These are phyloP conservation scores for Heliconius nattereri DNA, from an alignment of 1,140 invertebrate genomes.

Conservation along the genomic window DNA sequence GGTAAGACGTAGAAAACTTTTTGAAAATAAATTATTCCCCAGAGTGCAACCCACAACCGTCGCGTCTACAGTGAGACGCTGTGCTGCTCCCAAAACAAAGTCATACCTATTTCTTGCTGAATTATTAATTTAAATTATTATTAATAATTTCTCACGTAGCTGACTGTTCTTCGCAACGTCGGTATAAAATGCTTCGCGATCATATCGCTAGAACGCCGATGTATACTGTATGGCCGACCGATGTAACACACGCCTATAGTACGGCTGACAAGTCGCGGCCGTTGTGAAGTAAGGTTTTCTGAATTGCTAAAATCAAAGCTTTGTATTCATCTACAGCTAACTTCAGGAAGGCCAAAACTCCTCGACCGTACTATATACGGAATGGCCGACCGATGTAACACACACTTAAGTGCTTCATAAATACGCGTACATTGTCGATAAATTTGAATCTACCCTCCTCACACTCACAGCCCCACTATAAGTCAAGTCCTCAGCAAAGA, in stretches of 20 bases:
- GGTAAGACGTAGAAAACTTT: too few relatives aligned
- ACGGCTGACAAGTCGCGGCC: too few relatives aligned
- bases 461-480: slow-evolving; percentile 38
- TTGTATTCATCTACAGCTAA: too few relatives aligned
- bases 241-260: slow-evolving; percentile 11
- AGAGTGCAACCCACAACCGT: too few relatives aligned
- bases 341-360: too few relatives aligned
- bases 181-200: background rate
- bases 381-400: background rate
- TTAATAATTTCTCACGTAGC: background rate
- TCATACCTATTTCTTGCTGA: background rate
- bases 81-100: too few relatives aligned
- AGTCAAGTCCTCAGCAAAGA: slow-evolving; percentile 46
- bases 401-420: slow-evolving; percentile 37
- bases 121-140: background rate
- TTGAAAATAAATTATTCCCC: too few relatives aligned
- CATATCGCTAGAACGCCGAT: background rate
- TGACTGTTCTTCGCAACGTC: background rate
- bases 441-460: slow-evolving; percentile 40
- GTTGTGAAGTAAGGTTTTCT: too few relatives aligned
- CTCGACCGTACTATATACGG: too few relatives aligned
- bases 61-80: too few relatives aligned
- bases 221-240: background rate
- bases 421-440: slow-evolving; percentile 41
- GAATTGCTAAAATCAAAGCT: too few relatives aligned